These are phyloP conservation scores for Psilopsiagon aurifrons DNA, from an alignment of 2,113 vertebrate genomes.

Conservation along the genomic window DNA sequence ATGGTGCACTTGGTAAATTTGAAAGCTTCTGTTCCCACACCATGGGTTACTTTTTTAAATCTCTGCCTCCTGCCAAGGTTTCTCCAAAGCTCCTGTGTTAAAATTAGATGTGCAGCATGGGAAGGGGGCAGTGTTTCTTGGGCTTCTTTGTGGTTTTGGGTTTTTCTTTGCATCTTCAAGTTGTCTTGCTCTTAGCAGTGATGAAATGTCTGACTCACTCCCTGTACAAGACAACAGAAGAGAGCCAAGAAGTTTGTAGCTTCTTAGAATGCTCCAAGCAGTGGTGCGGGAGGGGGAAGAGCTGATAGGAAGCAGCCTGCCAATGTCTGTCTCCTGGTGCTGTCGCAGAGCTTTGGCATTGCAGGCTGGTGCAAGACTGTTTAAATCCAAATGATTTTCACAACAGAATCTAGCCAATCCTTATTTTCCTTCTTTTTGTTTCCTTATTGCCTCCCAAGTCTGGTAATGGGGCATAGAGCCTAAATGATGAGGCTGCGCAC, in stretches of 20 bases:
- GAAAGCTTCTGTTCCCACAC: not conserved
- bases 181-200: not conserved
- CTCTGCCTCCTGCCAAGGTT: slow-evolving; percentile 16
- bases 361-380: not conserved
- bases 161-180: not conserved
- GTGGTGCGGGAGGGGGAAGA: not conserved
- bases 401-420: not conserved
- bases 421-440: not conserved
- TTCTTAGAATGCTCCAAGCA: not conserved
- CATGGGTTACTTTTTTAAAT: not conserved
- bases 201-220: not conserved
- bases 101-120: not conserved
- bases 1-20: not conserved
- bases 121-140: not conserved
- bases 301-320: not conserved
- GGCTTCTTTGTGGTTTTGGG: not conserved
- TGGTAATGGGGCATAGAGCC: not conserved
- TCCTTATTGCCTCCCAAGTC: not conserved
- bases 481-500: not conserved
- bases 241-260: not conserved
- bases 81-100: slow-evolving; percentile 14
- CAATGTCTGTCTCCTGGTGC: not conserved
- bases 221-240: not conserved
- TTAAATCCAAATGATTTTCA: not conserved
- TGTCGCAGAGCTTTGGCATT: not conserved